Evolutionary conservation across 1,140 invertebrate species (phyloP), one percentile per base, ranked within the genome.

Genomic region (Tetramorium alpestre): DNA sequence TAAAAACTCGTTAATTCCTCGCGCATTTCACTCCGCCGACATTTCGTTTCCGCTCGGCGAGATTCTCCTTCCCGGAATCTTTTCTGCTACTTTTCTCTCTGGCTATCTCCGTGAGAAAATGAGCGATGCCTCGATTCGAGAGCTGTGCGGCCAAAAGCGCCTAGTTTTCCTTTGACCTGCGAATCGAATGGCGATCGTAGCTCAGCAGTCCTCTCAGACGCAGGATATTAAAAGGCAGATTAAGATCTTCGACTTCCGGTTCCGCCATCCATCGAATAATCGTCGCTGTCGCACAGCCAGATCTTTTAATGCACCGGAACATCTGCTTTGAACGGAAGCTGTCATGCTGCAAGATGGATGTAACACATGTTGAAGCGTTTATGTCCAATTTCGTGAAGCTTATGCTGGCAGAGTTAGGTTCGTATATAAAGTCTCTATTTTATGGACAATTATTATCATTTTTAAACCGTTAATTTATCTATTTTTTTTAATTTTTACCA

Each of bases 141-240:
- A 73, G 22, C 18, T 18, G 22, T 28, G 44, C 54, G 65, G 25
- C 47, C 73, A 22, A 87, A 84, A 58, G 72, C 76, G 49, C 49
- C 64, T 62, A 82, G 76, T 87, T 88, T 86, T 89, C 78, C 84
- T 81, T 87, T 85, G 41, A 56, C 51, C 60, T 49, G 54, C 16
- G 51, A 86, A 80, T 86, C 81, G 87, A 88, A 86, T 64, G 81
- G 41, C 58, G 89, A 88, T 88, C 82, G 62, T 64, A 25, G 22
- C 76, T 44, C 22, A 62, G 38, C 28, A 22, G 73, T 89, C 73
- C 89, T 90, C 89, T 89, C 89, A 88, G 89, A 58, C 84, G 85
- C 90, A 91, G 90, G 90, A 91, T 91, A 91, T 91, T 91, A 91
- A 91, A 91, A 91, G 90, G 75, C 85, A 91, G 90, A 91, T 91